Conservation (phyloP, 2,797 vertebrate species). For the Cyclura pinguis region DNA sequence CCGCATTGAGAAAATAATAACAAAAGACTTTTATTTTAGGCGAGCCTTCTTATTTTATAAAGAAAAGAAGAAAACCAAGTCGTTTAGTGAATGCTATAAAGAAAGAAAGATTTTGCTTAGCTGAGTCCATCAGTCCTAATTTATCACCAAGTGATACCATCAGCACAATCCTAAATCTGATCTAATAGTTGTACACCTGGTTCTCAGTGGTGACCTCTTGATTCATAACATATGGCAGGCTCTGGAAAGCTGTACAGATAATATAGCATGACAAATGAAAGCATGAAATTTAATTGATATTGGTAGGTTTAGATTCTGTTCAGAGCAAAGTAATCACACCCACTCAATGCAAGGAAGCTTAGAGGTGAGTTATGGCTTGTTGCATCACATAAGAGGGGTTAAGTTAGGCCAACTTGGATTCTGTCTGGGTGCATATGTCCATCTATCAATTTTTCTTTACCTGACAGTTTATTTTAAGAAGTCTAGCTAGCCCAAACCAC, state of each 20-base stretch:
- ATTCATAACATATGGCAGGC: background rate
- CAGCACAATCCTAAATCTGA: constrained; percentile 1
- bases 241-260: constrained; percentile 12
- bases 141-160: background rate
- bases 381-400: background rate
- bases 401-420: background rate
- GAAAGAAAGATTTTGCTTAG: background rate
- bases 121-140: background rate
- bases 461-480: background rate
- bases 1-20: background rate
- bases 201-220: background rate
- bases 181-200: background rate
- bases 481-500: background rate
- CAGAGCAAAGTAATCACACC: background rate
- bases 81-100: background rate
- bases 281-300: background rate
- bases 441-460: background rate
- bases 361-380: rapidly evolving
- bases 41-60: background rate
- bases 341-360: background rate
- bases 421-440: background rate
- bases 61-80: background rate
- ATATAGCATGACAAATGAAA: background rate
- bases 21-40: background rate
- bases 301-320: background rate